These are phyloP conservation scores for Scaptomyza graminum DNA, from an alignment of 1,140 invertebrate species.

Conservation along the genomic window DNA sequence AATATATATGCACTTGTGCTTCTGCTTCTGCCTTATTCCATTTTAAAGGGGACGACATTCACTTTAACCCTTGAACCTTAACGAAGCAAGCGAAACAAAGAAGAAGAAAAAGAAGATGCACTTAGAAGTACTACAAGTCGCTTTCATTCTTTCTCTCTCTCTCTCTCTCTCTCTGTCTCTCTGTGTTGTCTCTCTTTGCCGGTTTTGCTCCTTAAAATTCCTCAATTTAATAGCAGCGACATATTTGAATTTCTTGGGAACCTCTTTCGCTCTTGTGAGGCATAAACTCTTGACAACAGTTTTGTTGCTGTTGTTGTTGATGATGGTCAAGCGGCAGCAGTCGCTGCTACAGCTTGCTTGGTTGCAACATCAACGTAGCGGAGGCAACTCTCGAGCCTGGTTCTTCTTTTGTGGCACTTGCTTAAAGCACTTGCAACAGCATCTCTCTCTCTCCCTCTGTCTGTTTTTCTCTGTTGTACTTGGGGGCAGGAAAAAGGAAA, in stretches of 20 bases:
- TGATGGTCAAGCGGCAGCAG: slow-evolving; percentile 36
- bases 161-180: not conserved
- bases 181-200: no score
- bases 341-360: not conserved
- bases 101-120: not conserved
- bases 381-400: slow-evolving; percentile 24
- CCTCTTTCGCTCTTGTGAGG: slow-evolving; percentile 2
- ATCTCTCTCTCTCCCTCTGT: no score
- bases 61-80: slow-evolving; percentile 46
- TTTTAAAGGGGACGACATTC: slow-evolving; percentile 16
- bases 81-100: slow-evolving; percentile 16
- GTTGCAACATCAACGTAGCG: slow-evolving; percentile 3
- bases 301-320: slow-evolving; percentile 19
- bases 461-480: not conserved
- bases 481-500: slow-evolving; percentile 74
- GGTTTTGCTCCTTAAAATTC: not conserved
- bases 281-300: slow-evolving; percentile 29
- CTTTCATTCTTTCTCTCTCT: slow-evolving; percentile 13
- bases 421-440: not conserved
- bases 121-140: slow-evolving; percentile 13
- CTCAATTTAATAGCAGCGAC: slow-evolving; percentile 16
- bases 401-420: slow-evolving; percentile 48
- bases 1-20: not conserved
- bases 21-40: not conserved
- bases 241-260: slow-evolving; percentile 47